Percentiles rank a stretch among this genome's conserved stretches.
Evolutionary conservation across 2,113 vertebrate genomes (phyloP).

Genomic region (Eulemur macaco): DNA sequence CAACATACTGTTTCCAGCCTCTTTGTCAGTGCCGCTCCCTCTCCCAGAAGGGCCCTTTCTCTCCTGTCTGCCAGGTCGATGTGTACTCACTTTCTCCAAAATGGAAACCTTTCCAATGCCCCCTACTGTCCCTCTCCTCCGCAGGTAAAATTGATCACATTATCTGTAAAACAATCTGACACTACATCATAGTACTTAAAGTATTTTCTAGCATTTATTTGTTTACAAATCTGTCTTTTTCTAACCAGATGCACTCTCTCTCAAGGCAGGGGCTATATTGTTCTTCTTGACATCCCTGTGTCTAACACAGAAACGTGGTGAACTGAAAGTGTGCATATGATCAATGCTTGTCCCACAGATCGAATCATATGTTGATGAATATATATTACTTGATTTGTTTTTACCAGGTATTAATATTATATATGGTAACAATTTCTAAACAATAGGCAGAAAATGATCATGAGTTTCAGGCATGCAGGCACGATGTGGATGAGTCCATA

Average conservation of each 20-base stretch:
- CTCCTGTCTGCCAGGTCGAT: not conserved
- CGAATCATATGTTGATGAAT: no score
- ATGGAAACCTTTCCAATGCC: not conserved
- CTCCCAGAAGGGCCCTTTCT: not conserved
- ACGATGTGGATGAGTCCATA: not conserved
- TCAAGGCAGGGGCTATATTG: not conserved
- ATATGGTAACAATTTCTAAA: not conserved
- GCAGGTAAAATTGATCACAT: not conserved
- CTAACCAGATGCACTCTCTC: not conserved
- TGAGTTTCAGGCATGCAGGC: not conserved
- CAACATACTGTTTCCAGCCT: not conserved
- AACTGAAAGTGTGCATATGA: not conserved
- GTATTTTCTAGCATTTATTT: conserved; percentile 1
- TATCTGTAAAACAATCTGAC: not conserved
- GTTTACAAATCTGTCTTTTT: not conserved
- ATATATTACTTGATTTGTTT: not conserved
- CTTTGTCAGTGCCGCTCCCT: not conserved
- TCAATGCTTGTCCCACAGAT: not conserved
- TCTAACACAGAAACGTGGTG: not conserved
- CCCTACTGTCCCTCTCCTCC: not conserved
- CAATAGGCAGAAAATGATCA: not conserved
- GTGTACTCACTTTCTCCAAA: not conserved
- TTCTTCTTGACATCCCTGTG: not conserved
- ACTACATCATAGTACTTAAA: not conserved
- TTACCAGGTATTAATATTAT: not conserved